Conservation (phyloP, 2,113 vertebrate genomes). For the Narcine bancroftii region DNA sequence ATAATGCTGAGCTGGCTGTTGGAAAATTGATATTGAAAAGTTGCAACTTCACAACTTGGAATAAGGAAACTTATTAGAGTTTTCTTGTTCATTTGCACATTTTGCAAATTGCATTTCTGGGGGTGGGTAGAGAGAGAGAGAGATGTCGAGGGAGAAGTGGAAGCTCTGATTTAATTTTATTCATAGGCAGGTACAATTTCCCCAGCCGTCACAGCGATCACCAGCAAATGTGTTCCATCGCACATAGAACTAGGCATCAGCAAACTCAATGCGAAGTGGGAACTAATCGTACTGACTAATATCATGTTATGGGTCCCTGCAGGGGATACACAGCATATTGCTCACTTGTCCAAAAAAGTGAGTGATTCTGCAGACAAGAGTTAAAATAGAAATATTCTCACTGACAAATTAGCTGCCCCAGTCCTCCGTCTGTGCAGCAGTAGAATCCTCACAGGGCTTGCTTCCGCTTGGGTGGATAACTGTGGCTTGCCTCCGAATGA, state of each 20-base stretch:
- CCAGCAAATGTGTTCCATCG: background rate
- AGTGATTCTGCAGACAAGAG: background rate
- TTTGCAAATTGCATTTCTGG: background rate
- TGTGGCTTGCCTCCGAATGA: too few species aligned
- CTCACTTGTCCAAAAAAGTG: background rate
- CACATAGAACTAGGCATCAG: background rate
- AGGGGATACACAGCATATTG: background rate
- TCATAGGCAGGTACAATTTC: background rate
- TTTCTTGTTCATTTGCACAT: too few species aligned
- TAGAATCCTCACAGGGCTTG: background rate
- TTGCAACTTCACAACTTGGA: slow-evolving; percentile 12
- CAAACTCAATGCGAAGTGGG: background rate
- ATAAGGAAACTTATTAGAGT: background rate
- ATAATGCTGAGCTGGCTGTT: background rate
- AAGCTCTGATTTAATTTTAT: slow-evolving; percentile 21
- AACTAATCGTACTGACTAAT: background rate
- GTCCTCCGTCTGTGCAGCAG: too few species aligned
- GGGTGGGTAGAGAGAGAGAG: too few species aligned
- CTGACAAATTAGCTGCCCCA: background rate
- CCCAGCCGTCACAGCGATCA: background rate
- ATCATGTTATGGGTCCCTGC: background rate
- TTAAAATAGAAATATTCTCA: slow-evolving; percentile 20
- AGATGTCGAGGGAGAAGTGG: too few species aligned
- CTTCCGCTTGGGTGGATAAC: too few species aligned
- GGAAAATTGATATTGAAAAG: slow-evolving; percentile 25